phyloP scores from a whole-genome alignment of 1,140 invertebrate species.

The Goniozus legneri region DNA sequence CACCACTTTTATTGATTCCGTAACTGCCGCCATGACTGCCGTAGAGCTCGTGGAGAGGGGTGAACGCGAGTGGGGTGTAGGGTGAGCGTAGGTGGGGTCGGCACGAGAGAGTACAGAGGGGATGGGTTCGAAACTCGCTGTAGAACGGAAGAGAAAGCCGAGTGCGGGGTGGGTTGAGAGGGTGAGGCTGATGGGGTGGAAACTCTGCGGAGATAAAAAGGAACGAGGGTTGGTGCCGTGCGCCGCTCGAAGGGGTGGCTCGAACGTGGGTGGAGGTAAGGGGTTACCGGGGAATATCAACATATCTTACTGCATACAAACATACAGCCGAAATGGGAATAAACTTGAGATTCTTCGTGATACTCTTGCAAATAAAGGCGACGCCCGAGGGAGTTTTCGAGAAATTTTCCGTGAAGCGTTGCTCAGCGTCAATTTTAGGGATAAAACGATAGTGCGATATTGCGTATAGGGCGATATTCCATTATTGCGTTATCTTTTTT shows the following conservation, averaged over 20 bases:
- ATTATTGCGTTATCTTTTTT: too few relatives aligned
- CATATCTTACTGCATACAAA: slow-evolving; percentile 53
- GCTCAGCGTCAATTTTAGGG: too few relatives aligned
- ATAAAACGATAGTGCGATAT: too few relatives aligned
- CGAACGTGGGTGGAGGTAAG: slow-evolving; percentile 13
- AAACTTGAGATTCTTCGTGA: slow-evolving; percentile 42
- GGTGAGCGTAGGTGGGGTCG: slow-evolving; percentile 19
- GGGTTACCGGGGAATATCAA: slow-evolving; percentile 38
- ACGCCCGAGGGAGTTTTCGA: background rate
- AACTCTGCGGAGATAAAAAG: slow-evolving; percentile 57
- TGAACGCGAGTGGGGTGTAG: slow-evolving; percentile 26
- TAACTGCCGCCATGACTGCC: slow-evolving; percentile 56
- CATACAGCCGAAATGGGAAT: slow-evolving; percentile 50
- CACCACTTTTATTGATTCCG: slow-evolving; percentile 57
- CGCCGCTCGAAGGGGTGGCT: slow-evolving; percentile 28
- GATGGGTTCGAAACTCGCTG: slow-evolving; percentile 7
- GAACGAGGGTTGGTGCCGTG: slow-evolving; percentile 48
- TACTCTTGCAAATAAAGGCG: slow-evolving; percentile 25
- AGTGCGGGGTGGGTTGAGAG: slow-evolving; percentile 23
- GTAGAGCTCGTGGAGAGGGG: slow-evolving; percentile 25
- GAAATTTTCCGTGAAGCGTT: slow-evolving; percentile 9
- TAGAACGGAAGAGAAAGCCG: slow-evolving; percentile 10
- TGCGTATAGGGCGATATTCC: too few relatives aligned
- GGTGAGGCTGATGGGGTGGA: slow-evolving; percentile 54
- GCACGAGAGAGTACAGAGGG: slow-evolving; percentile 7